Evolutionary conservation across 2,113 vertebrate genomes (phyloP).

Genomic region (Perca fluviatilis): DNA sequence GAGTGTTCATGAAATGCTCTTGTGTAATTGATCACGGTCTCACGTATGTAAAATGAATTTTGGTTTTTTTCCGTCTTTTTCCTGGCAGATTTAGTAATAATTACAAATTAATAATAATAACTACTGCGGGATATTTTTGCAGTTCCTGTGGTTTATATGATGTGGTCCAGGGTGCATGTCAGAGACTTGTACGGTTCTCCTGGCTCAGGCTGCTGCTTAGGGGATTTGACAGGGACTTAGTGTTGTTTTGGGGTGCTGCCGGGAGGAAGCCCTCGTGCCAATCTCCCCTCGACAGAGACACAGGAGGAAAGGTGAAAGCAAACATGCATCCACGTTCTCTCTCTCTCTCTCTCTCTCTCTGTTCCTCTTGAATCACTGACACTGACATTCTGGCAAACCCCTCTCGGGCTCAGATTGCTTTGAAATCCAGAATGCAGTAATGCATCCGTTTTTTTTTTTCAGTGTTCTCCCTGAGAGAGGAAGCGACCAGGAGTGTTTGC

Average conservation of each 20-base stretch:
- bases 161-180: constrained; percentile 18
- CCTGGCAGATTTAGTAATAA: too few species aligned
- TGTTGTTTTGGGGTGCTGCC: constrained; percentile 51
- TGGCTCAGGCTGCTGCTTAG: constrained; percentile 46
- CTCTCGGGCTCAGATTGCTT: constrained; percentile 46
- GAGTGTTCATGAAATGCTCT: too few species aligned
- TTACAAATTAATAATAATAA: too few species aligned
- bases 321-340: constrained; percentile 45
- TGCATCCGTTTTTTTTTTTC: not conserved
- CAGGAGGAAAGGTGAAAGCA: constrained; percentile 47
- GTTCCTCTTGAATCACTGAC: constrained; percentile 59
- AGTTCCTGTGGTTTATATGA: not conserved
- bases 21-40: too few species aligned
- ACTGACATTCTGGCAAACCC: constrained; percentile 64
- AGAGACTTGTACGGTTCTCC: constrained; percentile 28
- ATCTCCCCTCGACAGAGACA: constrained; percentile 37
- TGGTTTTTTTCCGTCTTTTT: too few species aligned
- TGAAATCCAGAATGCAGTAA: constrained; percentile 58
- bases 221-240: constrained; percentile 54
- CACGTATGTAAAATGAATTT: too few species aligned
- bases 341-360: constrained; percentile 51
- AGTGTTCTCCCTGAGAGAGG: constrained; percentile 27
- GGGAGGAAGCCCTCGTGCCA: constrained; percentile 33
- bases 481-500: constrained; percentile 61
- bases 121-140: not conserved